Conservation (phyloP, 23 tunicate species). For the Clavelina lepadiformis region DNA sequence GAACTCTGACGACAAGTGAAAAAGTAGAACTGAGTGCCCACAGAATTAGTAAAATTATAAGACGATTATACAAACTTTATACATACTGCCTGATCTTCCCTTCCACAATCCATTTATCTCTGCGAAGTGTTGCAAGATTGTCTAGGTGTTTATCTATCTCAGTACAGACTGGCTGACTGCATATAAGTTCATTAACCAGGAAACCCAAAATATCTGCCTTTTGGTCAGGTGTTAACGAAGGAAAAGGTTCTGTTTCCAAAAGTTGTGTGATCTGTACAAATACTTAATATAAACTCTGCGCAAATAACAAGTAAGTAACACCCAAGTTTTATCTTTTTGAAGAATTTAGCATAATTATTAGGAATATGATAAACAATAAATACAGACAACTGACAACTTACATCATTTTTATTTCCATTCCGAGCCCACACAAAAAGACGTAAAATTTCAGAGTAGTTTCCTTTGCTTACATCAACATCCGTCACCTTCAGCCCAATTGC, state of each 20-base stretch:
- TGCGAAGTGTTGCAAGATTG: slow-evolving; percentile 53
- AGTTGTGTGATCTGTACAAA: slow-evolving; percentile 34
- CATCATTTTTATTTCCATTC: slow-evolving; percentile 70
- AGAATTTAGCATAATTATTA: too few species aligned
- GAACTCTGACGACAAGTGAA: slow-evolving; percentile 11
- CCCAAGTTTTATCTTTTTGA: too few species aligned
- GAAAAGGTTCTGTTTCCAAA: slow-evolving; percentile 80
- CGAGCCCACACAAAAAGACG: slow-evolving; percentile 92
- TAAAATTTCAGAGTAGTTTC: slow-evolving; percentile 82
- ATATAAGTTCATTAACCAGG: slow-evolving; percentile 74
- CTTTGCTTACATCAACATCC: slow-evolving; percentile 75
- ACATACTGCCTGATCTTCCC: slow-evolving; percentile 94
- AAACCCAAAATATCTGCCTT: slow-evolving; percentile 62
- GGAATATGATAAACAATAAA: too few species aligned
- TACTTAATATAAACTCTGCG: neutral
- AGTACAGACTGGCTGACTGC: slow-evolving; percentile 63
- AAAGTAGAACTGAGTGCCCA: neutral
- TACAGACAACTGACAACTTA: slow-evolving; percentile 20
- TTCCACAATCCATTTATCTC: slow-evolving; percentile 97
- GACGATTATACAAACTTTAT: neutral
- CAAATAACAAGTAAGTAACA: neutral
- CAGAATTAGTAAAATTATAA: neutral
- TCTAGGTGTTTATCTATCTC: slow-evolving; percentile 79
- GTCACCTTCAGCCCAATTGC: slow-evolving; percentile 76
- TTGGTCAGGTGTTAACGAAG: slow-evolving; percentile 52